Evolutionary conservation across 2,888 invertebrate genomes (phyloP).

Genomic region (Drosophila nr. perissopoda): DNA sequence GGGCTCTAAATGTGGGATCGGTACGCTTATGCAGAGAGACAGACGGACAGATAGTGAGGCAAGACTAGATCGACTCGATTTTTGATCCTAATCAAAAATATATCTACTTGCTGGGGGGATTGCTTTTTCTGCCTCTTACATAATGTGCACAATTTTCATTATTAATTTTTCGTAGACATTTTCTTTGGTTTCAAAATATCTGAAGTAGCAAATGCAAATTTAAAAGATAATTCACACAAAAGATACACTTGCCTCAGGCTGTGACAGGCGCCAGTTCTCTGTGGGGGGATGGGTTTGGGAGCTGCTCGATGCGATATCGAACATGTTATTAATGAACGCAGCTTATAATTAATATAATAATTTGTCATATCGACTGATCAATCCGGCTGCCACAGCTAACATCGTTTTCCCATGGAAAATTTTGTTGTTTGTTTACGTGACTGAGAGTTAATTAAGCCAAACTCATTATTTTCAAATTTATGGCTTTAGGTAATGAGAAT

Average conservation of each 20-base stretch:
- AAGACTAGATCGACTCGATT: not conserved
- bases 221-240: conserved; percentile 3
- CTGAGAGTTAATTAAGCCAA: conserved; percentile 22
- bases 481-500: not conserved
- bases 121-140: not conserved
- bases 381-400: conserved; percentile 13
- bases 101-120: not conserved
- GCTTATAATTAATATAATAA: conserved; percentile 68
- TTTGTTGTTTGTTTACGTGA: conserved; percentile 27
- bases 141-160: not conserved
- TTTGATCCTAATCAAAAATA: not conserved
- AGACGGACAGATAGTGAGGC: not conserved
- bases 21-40: not conserved
- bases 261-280: conserved; percentile 9
- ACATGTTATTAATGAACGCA: conserved; percentile 60
- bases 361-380: conserved; percentile 30
- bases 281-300: not conserved
- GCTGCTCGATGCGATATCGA: conserved; percentile 17
- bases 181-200: not conserved
- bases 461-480: conserved; percentile 22
- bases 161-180: not conserved
- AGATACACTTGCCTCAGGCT: not conserved
- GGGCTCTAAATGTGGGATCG: not conserved
- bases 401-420: conserved; percentile 59
- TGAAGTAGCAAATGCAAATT: conserved; percentile 11